Percentiles rank a stretch among this genome's conserved stretches.
phyloP scores from a whole-genome alignment of 2,113 vertebrate species.

The Lophochroa leadbeateri region DNA sequence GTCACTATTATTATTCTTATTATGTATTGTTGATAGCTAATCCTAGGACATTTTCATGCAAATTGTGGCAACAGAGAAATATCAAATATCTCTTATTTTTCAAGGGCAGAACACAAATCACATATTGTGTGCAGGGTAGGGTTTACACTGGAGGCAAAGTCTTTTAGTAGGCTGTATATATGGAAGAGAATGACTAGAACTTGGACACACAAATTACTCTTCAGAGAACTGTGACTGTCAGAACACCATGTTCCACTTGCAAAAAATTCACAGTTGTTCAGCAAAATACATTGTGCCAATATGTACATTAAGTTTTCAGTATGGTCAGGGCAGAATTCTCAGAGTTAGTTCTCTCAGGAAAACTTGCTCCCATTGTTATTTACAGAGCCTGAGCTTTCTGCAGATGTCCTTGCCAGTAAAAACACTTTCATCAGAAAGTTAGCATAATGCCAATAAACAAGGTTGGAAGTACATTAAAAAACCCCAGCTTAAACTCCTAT shows the following conservation, averaged over 20 bases:
- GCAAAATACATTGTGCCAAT: background rate
- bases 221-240: background rate
- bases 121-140: background rate
- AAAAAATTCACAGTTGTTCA: background rate
- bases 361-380: background rate
- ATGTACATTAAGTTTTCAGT: background rate
- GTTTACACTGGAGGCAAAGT: background rate
- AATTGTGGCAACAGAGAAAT: background rate
- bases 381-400: constrained; percentile 4
- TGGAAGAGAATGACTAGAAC: background rate
- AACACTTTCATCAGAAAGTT: background rate
- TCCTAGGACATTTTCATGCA: background rate
- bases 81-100: background rate
- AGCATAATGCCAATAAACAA: background rate
- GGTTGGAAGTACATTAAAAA: background rate
- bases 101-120: background rate
- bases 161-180: background rate
- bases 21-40: background rate
- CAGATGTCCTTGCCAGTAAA: background rate
- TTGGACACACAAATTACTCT: background rate
- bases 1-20: background rate
- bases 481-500: background rate
- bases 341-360: background rate
- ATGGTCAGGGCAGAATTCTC: background rate
- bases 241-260: background rate